Percentiles rank a stretch among this genome's conserved stretches.
These are phyloP conservation scores for Catalaphyllia jardinei DNA, from an alignment of 64 coral and sea anemone species.

Conservation along the genomic window DNA sequence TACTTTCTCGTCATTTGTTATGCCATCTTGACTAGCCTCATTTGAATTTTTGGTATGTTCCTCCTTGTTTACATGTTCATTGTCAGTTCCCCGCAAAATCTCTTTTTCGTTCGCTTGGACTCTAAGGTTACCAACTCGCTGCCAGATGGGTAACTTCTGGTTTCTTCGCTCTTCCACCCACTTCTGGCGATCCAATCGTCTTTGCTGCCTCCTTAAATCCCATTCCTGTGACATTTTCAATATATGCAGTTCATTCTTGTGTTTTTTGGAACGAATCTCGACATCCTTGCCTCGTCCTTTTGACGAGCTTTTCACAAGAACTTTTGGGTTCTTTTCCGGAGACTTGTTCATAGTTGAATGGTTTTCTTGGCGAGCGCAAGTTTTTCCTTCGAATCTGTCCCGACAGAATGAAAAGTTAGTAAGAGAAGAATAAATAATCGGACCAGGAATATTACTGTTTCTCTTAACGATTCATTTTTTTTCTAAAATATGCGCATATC, in stretches of 20 bases:
- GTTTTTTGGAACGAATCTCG: slow-evolving; percentile 82
- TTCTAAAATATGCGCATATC: slow-evolving; percentile 49
- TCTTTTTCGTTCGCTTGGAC: slow-evolving; percentile 70
- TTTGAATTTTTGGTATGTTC: slow-evolving; percentile 49
- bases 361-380: neutral
- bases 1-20: neutral
- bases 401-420: neutral
- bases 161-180: slow-evolving; percentile 89
- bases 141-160: slow-evolving; percentile 81
- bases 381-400: neutral
- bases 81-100: neutral
- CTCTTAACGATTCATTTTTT: slow-evolving; percentile 20
- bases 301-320: neutral
- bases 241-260: slow-evolving; percentile 87
- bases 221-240: slow-evolving; percentile 96
- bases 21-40: neutral
- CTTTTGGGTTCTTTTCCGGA: neutral
- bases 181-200: slow-evolving; percentile 78
- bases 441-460: slow-evolving; percentile 40
- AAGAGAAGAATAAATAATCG: slow-evolving; percentile 39
- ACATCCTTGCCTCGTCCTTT: slow-evolving; percentile 18
- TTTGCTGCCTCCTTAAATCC: slow-evolving; percentile 84
- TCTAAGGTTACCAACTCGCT: slow-evolving; percentile 75
- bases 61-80: slow-evolving; percentile 45
- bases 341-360: slow-evolving; percentile 2